Base-by-base conservation (phyloP, 2,113 vertebrate genomes). In the Microcebus tavaratra region DNA sequence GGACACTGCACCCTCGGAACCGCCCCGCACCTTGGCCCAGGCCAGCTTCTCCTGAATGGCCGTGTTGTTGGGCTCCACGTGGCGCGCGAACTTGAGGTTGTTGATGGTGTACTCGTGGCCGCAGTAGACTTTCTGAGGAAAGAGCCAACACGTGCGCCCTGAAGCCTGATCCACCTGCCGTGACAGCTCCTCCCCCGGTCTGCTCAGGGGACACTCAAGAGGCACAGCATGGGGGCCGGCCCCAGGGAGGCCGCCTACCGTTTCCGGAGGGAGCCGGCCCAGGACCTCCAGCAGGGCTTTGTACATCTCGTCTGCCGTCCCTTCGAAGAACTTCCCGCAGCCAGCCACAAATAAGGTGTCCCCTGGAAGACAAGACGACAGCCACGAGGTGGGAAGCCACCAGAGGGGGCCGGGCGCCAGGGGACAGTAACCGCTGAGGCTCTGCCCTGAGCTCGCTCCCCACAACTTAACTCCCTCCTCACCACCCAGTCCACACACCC, bases 301-400 rank as follows among this genome's bases (percentile, higher is more conserved):
- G 98, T 99, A 99, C 99, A 99, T 99, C 96, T 99, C 99, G 0
- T 99, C 99, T 0, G 99, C 99, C 0, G 99, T 99, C 12, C 99
- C 99, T 97, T 99, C 99, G 3, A 99, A 99, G 98, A 99, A 99
- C 97, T 99, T 99, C 67, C 99, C 99, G 29, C 99, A 99, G 20
- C 99, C 99, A 0, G 99, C 99, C 95, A 99, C 99, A 61, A 99
- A 99, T 73, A 99, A 97, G 0, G 99, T 99, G 98, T 99, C 99
- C 4, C 99, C 99, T 99, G 97, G 13, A 96, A 48, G 15, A 31
- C 48, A 57, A 81, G 13, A 85, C 9, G 48, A 65, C n/a, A 80
- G 85, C 18, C 55, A 3, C 3, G 1, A 27, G n/a, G 61, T 34
- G 12, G 45, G 39, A 27, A 27, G 27, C 42, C 42, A 48, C 39